A percentile compares a stretch with the other conserved stretches of the same genome.
Conservation (phyloP, 2,113 vertebrate species). For the Callaeas wilsoni region DNA sequence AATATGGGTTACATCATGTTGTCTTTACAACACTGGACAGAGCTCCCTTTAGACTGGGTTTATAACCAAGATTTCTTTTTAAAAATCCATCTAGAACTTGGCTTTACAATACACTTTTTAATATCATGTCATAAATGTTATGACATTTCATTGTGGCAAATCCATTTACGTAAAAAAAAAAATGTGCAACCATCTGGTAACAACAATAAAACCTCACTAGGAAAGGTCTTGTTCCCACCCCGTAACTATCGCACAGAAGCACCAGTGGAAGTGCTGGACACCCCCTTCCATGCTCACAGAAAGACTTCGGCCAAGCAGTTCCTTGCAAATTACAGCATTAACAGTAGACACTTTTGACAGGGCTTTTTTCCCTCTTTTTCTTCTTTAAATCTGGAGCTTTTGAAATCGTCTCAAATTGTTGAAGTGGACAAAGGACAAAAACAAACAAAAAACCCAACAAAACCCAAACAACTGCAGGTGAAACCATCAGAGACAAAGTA, state of each 20-base stretch:
- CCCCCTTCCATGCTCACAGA: constrained; percentile 1
- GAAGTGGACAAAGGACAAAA: constrained; percentile 60
- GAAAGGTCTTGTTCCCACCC: constrained; percentile 80
- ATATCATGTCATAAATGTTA: constrained; percentile 98
- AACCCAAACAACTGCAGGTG: constrained; percentile 64
- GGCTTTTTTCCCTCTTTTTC: not conserved
- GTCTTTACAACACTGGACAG: constrained; percentile 77
- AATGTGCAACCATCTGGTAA: constrained; percentile 83
- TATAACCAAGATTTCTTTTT: constrained; percentile 73
- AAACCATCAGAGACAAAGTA: constrained; percentile 76
- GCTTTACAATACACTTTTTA: constrained; percentile 84
- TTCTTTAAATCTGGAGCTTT: constrained; percentile 74
- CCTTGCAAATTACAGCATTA: constrained; percentile 14
- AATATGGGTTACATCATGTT: constrained; percentile 76
- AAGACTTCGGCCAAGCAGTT: not conserved
- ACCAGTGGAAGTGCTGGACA: constrained; percentile 30
- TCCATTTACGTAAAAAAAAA: constrained; percentile 67
- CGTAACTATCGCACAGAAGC: constrained; percentile 8
- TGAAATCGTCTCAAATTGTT: constrained; percentile 68
- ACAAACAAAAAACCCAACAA: not conserved
- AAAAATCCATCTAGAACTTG: constrained; percentile 85
- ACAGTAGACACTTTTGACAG: not conserved
- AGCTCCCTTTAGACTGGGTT: constrained; percentile 75
- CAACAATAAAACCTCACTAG: constrained; percentile 76
- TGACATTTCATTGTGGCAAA: constrained; percentile 85